A percentile compares a stretch with the other conserved stretches of the same genome.
These are phyloP conservation scores for Lycophotia porphyrea DNA, from an alignment of 2,888 invertebrate species.

Conservation along the genomic window DNA sequence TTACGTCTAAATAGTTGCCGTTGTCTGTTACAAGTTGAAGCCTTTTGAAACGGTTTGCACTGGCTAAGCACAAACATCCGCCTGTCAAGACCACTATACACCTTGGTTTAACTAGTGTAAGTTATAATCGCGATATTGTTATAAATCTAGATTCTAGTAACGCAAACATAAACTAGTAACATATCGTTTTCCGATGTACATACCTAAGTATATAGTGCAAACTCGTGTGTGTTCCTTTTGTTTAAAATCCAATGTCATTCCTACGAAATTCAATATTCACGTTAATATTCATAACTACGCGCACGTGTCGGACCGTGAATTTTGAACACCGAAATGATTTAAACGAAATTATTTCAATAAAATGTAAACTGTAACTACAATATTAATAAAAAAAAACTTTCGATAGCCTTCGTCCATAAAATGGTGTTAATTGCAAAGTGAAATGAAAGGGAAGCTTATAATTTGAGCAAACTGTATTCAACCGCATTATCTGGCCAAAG, in stretches of 20 bases:
- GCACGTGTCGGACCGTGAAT: conserved; percentile 35
- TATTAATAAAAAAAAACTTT: conserved; percentile 16
- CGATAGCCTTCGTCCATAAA: conserved; percentile 1
- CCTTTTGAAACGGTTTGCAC: conserved; percentile 14
- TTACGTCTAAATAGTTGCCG: conserved; percentile 72
- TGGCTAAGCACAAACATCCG: conserved; percentile 29
- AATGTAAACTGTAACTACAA: conserved; percentile 15
- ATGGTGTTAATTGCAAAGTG: conserved; percentile 39
- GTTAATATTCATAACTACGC: conserved; percentile 28
- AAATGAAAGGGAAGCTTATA: conserved; percentile 65
- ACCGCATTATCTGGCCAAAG: conserved; percentile 76
- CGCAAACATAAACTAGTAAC: neutral
- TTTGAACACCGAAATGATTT: conserved; percentile 37
- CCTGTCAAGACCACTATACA: neutral
- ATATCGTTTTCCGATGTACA: neutral
- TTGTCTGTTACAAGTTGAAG: conserved; percentile 55
- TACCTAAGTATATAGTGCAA: neutral
- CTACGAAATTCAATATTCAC: conserved; percentile 2
- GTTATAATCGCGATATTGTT: neutral
- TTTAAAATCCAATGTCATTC: conserved; percentile 2
- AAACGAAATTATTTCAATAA: conserved; percentile 27
- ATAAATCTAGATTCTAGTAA: neutral
- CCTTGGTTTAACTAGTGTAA: neutral
- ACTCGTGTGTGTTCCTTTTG: neutral
- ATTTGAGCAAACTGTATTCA: conserved; percentile 73